Evolutionary conservation across 2,113 vertebrate species (phyloP), one percentile per base, ranked within the genome.

Genomic region (Crotophaga sulcirostris): DNA sequence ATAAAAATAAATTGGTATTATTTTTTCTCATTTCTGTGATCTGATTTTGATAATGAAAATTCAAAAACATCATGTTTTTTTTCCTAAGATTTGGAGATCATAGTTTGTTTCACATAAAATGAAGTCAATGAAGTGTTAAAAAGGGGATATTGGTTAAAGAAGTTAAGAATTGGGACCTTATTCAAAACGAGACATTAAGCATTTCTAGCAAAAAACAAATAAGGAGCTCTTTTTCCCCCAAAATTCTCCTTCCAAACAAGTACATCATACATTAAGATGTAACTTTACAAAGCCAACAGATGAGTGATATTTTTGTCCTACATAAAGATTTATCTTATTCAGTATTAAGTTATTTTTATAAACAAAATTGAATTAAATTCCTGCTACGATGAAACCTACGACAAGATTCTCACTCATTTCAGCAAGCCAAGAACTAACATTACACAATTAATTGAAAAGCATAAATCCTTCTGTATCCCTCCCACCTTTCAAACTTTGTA

Each of bases 1-100:
- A 95, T 69, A 96, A 96, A 93, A 96, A 97, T 68, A 94, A 55
- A 93, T 89, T 56, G 40, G 7, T 26, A 47, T 28, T 49, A 25
- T 20, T 38, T 42, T 93, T 55, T 21, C 45, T 74, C 23, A 54
- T 91, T 58, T 54, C 36, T 84, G 34, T 76, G 40, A 94, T 67
- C 76, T 78, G 18, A 78, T 95, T 86, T 83, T 76, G 38, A 33
- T 78, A 85, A 87, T 34, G 36, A 77, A 77, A 77, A 56, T n/a
- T 76, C 8, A 82, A 51, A 68, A 90, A 16, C 12, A 49, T 74
- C 18, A 31, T 9, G 7, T 51, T 42, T 11, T 75, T n/a, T 89
- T 78, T 44, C 36, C 40, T 34, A 31, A 40, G 13, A 69, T 60
- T 44, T 75, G 24, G 34, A 67, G 20, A 85, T 19, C 52, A 34